These are phyloP conservation scores for Erebia palarica DNA, from an alignment of 2,888 invertebrate genomes.

Conservation along the genomic window DNA sequence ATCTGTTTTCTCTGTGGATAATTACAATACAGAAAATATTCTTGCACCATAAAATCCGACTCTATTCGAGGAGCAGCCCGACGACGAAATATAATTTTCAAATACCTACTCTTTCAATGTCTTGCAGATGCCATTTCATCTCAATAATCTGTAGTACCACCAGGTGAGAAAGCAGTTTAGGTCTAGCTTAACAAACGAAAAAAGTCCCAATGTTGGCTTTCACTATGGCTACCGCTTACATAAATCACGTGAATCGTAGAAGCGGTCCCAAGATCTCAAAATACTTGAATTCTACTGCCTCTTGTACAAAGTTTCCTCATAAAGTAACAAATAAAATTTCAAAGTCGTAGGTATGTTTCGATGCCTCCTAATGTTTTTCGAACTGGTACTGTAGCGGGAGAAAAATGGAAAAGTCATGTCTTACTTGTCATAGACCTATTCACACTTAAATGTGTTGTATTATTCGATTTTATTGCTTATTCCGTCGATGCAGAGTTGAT, in stretches of 20 bases:
- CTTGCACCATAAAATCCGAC: no score
- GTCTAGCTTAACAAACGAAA: background rate
- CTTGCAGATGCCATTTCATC: no score
- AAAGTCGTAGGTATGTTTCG: constrained; percentile 57
- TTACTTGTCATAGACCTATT: constrained; percentile 36
- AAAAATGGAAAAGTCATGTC: constrained; percentile 72
- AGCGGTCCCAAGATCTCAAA: constrained; percentile 56
- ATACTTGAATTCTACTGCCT: constrained; percentile 41
- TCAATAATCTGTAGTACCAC: no score
- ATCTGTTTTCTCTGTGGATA: no score
- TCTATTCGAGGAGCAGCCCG: no score
- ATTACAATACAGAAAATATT: no score
- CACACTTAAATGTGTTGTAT: constrained; percentile 22
- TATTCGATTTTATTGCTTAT: constrained; percentile 23
- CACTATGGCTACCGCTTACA: constrained; percentile 28
- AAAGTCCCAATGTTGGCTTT: background rate
- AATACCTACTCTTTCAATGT: no score
- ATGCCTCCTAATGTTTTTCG: constrained; percentile 45
- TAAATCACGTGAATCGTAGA: constrained; percentile 54
- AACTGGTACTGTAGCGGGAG: constrained; percentile 42
- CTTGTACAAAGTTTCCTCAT: constrained; percentile 48
- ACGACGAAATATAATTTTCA: no score
- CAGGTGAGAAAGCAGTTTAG: no score
- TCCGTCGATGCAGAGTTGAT: background rate
- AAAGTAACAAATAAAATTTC: constrained; percentile 56